phyloP scores from a whole-genome alignment of 2,888 invertebrate genomes.

The Ametastegia equiseti region DNA sequence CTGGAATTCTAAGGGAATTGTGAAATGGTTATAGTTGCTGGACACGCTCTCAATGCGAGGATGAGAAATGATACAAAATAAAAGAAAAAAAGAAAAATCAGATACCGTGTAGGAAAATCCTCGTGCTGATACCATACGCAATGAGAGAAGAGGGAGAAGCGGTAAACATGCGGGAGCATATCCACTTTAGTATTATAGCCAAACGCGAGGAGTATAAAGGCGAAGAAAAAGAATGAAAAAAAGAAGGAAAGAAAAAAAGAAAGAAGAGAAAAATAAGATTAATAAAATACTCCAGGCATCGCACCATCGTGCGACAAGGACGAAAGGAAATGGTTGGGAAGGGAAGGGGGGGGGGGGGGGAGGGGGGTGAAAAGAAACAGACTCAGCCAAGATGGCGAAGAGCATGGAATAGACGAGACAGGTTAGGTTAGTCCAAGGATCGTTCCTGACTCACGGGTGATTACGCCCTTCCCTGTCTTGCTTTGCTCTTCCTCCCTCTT shows the following conservation, averaged over 20 bases:
- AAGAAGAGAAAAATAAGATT: slow-evolving; percentile 46
- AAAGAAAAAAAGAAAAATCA: not conserved
- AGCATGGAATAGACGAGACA: not conserved
- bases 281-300: no score
- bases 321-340: slow-evolving; percentile 39
- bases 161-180: slow-evolving; percentile 1
- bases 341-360: slow-evolving; percentile 46
- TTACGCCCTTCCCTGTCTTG: slow-evolving; percentile 34
- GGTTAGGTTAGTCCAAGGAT: slow-evolving; percentile 36
- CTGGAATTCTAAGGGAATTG: no score
- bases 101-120: no score
- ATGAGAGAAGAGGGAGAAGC: not conserved
- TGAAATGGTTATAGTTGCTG: no score
- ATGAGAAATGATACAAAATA: not conserved
- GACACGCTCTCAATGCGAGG: no score
- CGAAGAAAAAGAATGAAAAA: not conserved
- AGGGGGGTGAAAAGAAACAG: slow-evolving; percentile 5
- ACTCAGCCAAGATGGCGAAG: slow-evolving; percentile 30
- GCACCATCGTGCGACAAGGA: not conserved
- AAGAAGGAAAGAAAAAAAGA: not conserved
- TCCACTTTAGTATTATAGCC: not conserved
- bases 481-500: not conserved
- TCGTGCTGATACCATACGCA: no score
- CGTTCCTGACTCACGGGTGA: slow-evolving; percentile 44
- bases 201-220: not conserved